Evolutionary conservation across 2,888 invertebrate species (phyloP).

Genomic region (Tridacna crocea): DNA sequence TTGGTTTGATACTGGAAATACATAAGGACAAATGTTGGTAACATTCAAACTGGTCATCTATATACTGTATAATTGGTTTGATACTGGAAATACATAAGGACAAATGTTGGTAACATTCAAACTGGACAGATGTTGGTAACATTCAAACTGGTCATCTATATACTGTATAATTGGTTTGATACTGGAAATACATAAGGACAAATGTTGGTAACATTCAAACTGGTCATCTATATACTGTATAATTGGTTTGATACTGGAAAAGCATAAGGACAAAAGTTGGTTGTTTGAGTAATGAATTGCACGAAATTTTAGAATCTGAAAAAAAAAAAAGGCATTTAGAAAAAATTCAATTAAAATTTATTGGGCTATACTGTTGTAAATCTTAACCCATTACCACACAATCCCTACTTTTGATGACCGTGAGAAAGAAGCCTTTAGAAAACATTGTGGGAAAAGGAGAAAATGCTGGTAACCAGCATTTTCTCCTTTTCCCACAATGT

Average conservation of each 20-base stretch:
- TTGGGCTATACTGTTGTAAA: too few relatives aligned
- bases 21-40: too few relatives aligned
- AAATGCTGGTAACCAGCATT: not conserved
- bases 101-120: too few relatives aligned
- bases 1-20: conserved; percentile 92
- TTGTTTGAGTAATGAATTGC: too few relatives aligned
- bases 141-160: conserved; percentile 96
- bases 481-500: not conserved
- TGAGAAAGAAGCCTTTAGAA: too few relatives aligned
- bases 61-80: conserved; percentile 96
- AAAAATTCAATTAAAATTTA: too few relatives aligned
- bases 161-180: conserved; percentile 97
- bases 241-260: conserved; percentile 93
- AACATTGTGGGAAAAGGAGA: not conserved
- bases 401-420: too few relatives aligned
- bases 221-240: conserved; percentile 99
- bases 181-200: conserved; percentile 87
- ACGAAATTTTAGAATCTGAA: too few relatives aligned
- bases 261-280: too few relatives aligned
- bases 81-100: conserved; percentile 92
- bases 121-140: too few relatives aligned
- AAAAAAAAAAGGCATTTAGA: too few relatives aligned
- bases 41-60: conserved; percentile 95
- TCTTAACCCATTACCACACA: too few relatives aligned
- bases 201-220: conserved; percentile 90